These are phyloP conservation scores for Eupeodes corollae DNA, from an alignment of 1,140 invertebrate genomes.

Conservation along the genomic window DNA sequence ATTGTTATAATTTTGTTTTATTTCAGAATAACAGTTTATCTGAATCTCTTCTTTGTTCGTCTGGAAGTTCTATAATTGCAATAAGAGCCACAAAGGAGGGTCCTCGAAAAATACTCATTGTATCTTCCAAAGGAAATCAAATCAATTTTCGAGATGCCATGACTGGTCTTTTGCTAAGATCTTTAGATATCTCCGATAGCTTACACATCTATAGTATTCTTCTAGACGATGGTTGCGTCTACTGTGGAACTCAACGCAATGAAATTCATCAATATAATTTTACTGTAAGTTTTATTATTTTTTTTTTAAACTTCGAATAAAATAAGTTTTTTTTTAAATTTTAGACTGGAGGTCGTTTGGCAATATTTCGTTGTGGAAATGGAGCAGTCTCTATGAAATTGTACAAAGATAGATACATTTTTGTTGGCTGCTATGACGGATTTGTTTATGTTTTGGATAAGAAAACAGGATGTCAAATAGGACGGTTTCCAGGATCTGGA, in stretches of 20 bases:
- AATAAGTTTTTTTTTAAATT: constrained; percentile 3
- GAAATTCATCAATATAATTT: constrained; percentile 57
- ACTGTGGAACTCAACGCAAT: constrained; percentile 54
- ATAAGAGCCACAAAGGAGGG: constrained; percentile 55
- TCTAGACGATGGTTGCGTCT: constrained; percentile 48
- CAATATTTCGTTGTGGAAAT: constrained; percentile 46
- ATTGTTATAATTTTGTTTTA: not conserved
- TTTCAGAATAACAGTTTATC: constrained; percentile 20
- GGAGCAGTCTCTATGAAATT: constrained; percentile 53
- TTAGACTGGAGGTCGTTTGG: constrained; percentile 46
- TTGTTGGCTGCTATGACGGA: constrained; percentile 58
- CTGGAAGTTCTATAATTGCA: constrained; percentile 44
- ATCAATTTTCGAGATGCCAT: constrained; percentile 54
- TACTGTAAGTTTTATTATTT: constrained; percentile 38
- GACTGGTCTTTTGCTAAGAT: constrained; percentile 49
- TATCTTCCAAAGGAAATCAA: constrained; percentile 51
- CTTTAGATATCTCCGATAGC: constrained; percentile 44
- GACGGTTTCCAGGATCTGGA: constrained; percentile 49
- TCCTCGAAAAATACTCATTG: constrained; percentile 50
- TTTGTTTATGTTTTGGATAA: constrained; percentile 55
- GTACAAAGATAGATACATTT: constrained; percentile 43
- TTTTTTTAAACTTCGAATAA: constrained; percentile 16
- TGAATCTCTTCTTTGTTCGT: constrained; percentile 17
- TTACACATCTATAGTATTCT: constrained; percentile 56
- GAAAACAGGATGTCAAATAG: constrained; percentile 29